These are phyloP conservation scores for Pyrgilauda ruficollis DNA, from an alignment of 2,113 vertebrate genomes.

Conservation along the genomic window DNA sequence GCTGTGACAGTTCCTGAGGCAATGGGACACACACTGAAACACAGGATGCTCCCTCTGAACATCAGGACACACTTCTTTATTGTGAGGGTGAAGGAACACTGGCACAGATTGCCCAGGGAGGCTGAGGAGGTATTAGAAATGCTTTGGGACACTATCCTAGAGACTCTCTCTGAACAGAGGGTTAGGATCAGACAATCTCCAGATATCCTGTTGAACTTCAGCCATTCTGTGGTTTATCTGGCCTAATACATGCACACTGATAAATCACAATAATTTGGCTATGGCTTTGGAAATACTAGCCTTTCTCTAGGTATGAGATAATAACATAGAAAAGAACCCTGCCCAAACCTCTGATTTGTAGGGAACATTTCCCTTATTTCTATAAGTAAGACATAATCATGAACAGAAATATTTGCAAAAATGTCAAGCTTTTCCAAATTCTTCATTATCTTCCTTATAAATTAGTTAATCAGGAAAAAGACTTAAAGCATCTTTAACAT, in stretches of 20 bases:
- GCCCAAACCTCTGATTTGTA: not conserved
- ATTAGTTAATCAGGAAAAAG: not conserved
- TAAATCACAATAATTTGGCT: not conserved
- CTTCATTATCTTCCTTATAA: not conserved
- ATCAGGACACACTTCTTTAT: not conserved
- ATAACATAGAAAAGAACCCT: not conserved
- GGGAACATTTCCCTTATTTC: not conserved
- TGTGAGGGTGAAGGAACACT: not conserved
- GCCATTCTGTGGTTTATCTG: not conserved
- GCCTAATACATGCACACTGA: not conserved
- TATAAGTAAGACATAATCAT: not conserved
- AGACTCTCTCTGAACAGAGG: fast-evolving
- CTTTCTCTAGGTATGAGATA: not conserved
- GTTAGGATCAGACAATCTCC: not conserved
- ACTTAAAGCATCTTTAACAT: not conserved
- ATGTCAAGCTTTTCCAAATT: not conserved
- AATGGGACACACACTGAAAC: not conserved
- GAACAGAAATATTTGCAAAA: not conserved
- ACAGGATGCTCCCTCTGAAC: not conserved
- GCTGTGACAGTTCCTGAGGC: not conserved
- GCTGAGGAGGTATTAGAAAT: not conserved
- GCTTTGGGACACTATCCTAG: too few relatives aligned
- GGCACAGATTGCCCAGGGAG: not conserved
- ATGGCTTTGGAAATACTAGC: not conserved
- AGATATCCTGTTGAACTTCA: not conserved